phyloP scores from a whole-genome alignment of 92 coral and sea anemone species.

The Epizoanthus scotinus region DNA sequence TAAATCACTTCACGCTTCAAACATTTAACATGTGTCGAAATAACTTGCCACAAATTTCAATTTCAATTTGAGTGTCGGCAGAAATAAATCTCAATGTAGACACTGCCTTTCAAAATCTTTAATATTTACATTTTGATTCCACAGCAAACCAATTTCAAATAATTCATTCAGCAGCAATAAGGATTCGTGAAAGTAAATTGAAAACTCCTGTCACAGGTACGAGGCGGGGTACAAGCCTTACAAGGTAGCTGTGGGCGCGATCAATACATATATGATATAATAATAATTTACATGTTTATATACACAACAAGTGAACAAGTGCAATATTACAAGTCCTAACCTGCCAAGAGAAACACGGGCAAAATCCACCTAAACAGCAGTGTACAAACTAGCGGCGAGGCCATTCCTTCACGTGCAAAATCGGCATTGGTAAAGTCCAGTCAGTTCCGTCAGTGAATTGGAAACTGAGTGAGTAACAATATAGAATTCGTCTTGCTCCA shows the following conservation, averaged over 20 bases:
- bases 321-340: constrained; percentile 51
- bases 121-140: neutral
- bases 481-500: no score
- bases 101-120: neutral
- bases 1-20: neutral
- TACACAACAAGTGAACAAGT: neutral
- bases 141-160: neutral
- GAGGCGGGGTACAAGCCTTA: no score
- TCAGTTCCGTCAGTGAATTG: constrained; percentile 8
- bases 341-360: constrained; percentile 86
- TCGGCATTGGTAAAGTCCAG: constrained; percentile 29
- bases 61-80: neutral
- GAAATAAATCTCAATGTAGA: neutral
- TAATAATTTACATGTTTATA: no score
- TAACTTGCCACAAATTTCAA: neutral
- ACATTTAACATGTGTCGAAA: constrained; percentile 16
- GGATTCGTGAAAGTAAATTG: neutral
- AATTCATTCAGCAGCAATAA: neutral
- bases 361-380: constrained; percentile 85
- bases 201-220: neutral
- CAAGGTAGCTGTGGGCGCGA: neutral
- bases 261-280: no score
- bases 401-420: constrained; percentile 57
- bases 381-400: constrained; percentile 86
- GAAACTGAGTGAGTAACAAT: neutral